Conservation (phyloP, 2,113 vertebrate genomes). For the Mormyrus lacerda region DNA sequence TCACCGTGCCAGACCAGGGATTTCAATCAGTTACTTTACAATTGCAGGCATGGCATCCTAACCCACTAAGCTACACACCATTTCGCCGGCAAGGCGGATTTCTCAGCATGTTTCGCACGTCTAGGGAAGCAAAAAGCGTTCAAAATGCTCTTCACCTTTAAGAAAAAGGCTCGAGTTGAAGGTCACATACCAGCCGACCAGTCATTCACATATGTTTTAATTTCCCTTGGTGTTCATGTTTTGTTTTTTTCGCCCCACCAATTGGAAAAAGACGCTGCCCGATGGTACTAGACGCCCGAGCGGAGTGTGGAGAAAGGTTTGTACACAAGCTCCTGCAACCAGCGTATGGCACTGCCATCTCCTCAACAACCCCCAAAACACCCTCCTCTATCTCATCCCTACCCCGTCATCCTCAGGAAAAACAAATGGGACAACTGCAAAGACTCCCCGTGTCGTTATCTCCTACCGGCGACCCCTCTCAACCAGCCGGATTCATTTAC, state of each 20-base stretch:
- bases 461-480: background rate
- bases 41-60: background rate
- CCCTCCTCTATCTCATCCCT: constrained; percentile 1
- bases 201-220: background rate
- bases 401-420: background rate
- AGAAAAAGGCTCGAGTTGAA: background rate
- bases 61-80: background rate
- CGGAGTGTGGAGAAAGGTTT: constrained; percentile 97
- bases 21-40: background rate
- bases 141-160: background rate
- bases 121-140: background rate
- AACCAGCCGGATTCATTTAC: background rate
- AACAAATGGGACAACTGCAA: background rate
- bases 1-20: background rate
- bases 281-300: constrained; percentile 70
- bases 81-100: background rate
- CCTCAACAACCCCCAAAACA: background rate
- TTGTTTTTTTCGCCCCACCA: constrained; percentile 54
- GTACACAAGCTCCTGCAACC: constrained; percentile 56
- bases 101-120: background rate
- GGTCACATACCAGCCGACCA: background rate
- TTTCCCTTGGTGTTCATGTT: constrained; percentile 51
- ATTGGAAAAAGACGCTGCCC: constrained; percentile 72
- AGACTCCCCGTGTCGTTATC: background rate
- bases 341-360: background rate